These are phyloP conservation scores for Brachystomella parvula DNA, from an alignment of 1,140 invertebrate genomes.

Conservation along the genomic window DNA sequence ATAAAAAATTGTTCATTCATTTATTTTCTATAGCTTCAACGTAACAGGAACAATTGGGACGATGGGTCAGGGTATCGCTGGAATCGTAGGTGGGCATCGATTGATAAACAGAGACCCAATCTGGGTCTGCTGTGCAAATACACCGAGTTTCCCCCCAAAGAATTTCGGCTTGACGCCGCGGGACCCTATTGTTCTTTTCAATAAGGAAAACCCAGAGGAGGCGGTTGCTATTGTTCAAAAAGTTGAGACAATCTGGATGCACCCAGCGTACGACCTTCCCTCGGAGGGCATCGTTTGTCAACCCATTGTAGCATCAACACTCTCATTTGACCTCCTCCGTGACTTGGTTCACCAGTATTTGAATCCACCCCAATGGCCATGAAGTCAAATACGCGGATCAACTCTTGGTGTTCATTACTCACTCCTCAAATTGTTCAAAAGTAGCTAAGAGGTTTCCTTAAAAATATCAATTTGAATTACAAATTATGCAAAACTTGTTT, in stretches of 20 bases:
- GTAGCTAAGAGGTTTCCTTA: no score
- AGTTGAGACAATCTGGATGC: constrained; percentile 1
- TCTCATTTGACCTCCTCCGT: background rate
- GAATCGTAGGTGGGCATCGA: background rate
- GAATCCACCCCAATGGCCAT: constrained; percentile 3
- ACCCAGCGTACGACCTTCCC: background rate
- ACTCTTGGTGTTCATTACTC: no score
- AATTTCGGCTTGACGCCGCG: background rate
- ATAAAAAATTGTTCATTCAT: no score
- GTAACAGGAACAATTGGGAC: background rate
- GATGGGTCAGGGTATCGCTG: background rate
- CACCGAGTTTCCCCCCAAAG: background rate
- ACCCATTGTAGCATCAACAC: background rate
- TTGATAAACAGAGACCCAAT: background rate
- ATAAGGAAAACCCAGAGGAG: background rate
- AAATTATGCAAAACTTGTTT: no score
- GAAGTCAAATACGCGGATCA: no score
- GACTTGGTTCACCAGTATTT: background rate
- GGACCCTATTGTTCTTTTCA: background rate
- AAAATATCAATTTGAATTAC: no score
- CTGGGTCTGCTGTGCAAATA: background rate
- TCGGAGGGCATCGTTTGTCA: background rate
- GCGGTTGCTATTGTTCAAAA: background rate
- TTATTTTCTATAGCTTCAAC: no score
- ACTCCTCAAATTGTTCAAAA: no score